Percentiles rank a stretch among this genome's conserved stretches.
These are phyloP conservation scores for Procambarus clarkii DNA, from an alignment of 1,140 invertebrate genomes.

Conservation along the genomic window DNA sequence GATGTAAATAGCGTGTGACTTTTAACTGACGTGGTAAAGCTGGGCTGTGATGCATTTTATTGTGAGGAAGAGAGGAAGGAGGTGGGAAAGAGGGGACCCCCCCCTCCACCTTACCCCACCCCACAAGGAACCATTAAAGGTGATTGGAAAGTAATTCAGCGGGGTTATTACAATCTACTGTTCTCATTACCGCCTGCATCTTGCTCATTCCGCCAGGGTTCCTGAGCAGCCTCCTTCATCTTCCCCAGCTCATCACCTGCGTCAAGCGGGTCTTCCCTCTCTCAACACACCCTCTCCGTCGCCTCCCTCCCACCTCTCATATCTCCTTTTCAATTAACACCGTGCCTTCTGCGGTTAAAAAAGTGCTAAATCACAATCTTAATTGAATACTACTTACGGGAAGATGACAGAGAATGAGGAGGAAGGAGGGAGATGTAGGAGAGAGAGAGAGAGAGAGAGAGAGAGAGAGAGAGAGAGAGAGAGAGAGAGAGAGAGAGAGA, in stretches of 20 bases:
- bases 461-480: neutral
- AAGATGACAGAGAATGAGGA: constrained; percentile 34
- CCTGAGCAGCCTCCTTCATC: constrained; percentile 26
- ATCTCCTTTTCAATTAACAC: constrained; percentile 62
- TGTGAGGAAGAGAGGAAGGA: neutral
- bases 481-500: constrained; percentile 15
- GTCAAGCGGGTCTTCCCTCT: neutral
- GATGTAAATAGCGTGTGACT: constrained; percentile 1
- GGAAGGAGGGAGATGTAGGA: neutral
- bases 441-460: constrained; percentile 1
- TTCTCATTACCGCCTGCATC: constrained; percentile 60
- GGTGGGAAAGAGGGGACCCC: neutral
- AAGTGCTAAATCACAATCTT: constrained; percentile 62
- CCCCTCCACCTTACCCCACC: neutral
- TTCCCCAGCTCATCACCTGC: neutral
- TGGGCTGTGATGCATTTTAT: constrained; percentile 13
- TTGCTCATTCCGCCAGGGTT: constrained; percentile 20
- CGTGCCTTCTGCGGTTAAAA: constrained; percentile 49
- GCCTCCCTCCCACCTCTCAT: constrained; percentile 30
- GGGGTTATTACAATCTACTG: constrained; percentile 62
- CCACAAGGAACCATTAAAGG: constrained; percentile 45
- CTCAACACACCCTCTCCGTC: constrained; percentile 21
- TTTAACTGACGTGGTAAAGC: constrained; percentile 38
- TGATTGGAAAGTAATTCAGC: constrained; percentile 62
- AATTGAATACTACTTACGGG: constrained; percentile 48